phyloP scores from a whole-genome alignment of 2,888 invertebrate genomes.

The Ennomos quercinarius region DNA sequence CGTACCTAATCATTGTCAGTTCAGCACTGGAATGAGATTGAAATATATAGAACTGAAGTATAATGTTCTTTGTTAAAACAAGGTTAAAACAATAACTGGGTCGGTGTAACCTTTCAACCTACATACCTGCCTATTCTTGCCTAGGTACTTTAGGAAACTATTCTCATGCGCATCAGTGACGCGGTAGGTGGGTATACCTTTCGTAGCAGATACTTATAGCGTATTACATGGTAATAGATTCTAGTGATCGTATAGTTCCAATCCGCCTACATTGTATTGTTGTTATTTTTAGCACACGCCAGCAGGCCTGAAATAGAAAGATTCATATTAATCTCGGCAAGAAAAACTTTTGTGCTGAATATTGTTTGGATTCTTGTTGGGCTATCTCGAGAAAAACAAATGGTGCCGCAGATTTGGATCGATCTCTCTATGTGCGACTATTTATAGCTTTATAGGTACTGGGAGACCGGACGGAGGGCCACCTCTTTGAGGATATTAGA shows the following conservation, averaged over 20 bases:
- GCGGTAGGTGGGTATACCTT: too few relatives aligned
- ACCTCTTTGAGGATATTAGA: conserved; percentile 4
- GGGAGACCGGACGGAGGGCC: conserved; percentile 13
- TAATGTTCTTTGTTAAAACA: conserved; percentile 14
- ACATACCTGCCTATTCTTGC: too few relatives aligned
- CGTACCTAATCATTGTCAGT: too few relatives aligned
- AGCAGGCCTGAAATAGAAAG: conserved; percentile 15
- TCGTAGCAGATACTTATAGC: too few relatives aligned
- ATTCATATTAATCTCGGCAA: background rate
- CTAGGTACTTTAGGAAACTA: too few relatives aligned
- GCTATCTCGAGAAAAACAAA: conserved; percentile 28
- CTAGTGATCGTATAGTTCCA: too few relatives aligned
- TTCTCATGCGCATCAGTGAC: too few relatives aligned
- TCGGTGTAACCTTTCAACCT: background rate
- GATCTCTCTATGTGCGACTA: conserved; percentile 25
- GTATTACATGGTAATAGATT: too few relatives aligned
- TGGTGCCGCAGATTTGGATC: conserved; percentile 24
- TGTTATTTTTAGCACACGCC: conserved; percentile 9
- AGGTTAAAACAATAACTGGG: conserved; percentile 15
- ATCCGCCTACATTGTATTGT: background rate
- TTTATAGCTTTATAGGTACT: conserved; percentile 31
- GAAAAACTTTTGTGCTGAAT: background rate
- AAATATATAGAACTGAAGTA: too few relatives aligned
- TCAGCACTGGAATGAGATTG: too few relatives aligned
- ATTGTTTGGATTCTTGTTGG: conserved; percentile 6